A percentile compares a stretch with the other conserved stretches of the same genome.
Evolutionary conservation across 2,113 vertebrate species (phyloP).

Genomic region (Bufo gargarizans): DNA sequence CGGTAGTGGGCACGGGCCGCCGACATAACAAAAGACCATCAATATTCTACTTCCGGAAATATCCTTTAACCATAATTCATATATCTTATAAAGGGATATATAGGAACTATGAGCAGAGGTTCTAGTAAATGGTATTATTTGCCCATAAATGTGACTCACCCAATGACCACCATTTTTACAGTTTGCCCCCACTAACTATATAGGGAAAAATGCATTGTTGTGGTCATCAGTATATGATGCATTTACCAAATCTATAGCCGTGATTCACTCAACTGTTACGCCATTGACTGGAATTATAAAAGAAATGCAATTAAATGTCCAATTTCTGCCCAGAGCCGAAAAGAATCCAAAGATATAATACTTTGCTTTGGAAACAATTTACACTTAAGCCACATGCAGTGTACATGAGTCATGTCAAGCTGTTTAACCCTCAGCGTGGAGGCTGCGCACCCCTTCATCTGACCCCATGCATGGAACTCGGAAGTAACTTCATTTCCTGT

Average conservation of each 20-base stretch:
- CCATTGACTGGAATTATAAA: conserved; percentile 14
- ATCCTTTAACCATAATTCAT: neutral
- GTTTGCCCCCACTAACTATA: neutral
- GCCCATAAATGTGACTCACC: neutral
- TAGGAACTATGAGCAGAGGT: neutral
- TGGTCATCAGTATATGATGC: neutral
- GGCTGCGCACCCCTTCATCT: conserved; percentile 3
- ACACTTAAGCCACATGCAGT: conserved; percentile 11
- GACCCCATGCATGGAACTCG: conserved; percentile 15
- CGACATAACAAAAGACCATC: no score
- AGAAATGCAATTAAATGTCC: neutral
- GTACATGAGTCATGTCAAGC: conserved; percentile 27
- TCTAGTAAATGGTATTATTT: neutral
- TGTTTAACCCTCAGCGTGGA: conserved; percentile 30
- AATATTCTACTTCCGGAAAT: no score
- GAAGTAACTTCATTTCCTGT: conserved; percentile 24
- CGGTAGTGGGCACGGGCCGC: no score
- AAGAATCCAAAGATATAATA: conserved; percentile 5
- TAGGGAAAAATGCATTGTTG: neutral
- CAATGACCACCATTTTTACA: neutral
- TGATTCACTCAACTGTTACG: neutral
- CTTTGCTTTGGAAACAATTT: conserved; percentile 33
- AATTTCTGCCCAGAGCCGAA: neutral
- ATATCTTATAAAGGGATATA: neutral
- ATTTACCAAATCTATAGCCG: neutral